Conservation (phyloP, 1,140 invertebrate genomes). For the Zelostemma sp. region DNA sequence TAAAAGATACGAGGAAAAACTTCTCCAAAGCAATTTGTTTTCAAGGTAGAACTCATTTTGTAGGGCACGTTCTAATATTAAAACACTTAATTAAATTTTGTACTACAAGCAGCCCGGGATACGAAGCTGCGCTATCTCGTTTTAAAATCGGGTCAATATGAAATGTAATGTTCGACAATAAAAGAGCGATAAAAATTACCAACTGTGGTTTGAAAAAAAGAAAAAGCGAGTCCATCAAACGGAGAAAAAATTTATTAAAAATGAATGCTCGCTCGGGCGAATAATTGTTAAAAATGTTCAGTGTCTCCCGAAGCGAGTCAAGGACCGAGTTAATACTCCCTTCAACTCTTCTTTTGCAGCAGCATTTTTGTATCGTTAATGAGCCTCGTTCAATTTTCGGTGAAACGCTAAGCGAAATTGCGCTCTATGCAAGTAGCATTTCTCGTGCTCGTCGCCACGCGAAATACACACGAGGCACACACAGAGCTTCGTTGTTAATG, state of each 20-base stretch:
- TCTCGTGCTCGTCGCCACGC: slow-evolving; percentile 30
- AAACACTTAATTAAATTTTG: slow-evolving; percentile 6
- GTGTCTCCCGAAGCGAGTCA: no score
- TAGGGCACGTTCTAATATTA: slow-evolving; percentile 6
- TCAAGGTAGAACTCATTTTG: slow-evolving; percentile 34
- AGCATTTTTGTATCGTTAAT: slow-evolving; percentile 44
- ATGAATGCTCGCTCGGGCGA: no score
- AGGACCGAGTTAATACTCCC: no score
- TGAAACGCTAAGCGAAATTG: slow-evolving; percentile 37
- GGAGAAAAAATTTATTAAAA: no score
- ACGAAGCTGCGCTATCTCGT: background rate
- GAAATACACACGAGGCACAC: slow-evolving; percentile 16
- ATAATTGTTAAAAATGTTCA: no score
- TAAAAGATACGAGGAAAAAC: slow-evolving; percentile 28
- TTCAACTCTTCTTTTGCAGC: slow-evolving; percentile 10
- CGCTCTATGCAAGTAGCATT: slow-evolving; percentile 33
- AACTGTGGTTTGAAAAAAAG: no score
- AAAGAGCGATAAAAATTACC: background rate
- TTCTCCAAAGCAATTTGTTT: slow-evolving; percentile 52
- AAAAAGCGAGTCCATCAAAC: no score
- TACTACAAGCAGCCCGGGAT: background rate
- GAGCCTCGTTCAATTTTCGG: slow-evolving; percentile 46
- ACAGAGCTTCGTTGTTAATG: slow-evolving; percentile 28
- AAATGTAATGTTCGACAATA: background rate
- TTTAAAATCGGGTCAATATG: slow-evolving; percentile 2